These are phyloP conservation scores for Synanthedon myopaeformis DNA, from an alignment of 2,888 invertebrate species.

Conservation along the genomic window DNA sequence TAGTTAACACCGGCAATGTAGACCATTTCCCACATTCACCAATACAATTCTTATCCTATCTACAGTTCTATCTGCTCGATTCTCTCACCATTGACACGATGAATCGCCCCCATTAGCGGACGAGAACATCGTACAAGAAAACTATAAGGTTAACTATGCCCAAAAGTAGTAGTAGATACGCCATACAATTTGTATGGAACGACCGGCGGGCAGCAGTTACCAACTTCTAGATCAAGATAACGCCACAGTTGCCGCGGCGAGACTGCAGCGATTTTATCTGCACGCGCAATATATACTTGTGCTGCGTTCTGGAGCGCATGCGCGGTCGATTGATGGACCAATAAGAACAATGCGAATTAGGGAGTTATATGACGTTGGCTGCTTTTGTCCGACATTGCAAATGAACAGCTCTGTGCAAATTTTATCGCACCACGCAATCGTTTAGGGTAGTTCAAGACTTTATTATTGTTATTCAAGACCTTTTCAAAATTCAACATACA, in stretches of 20 bases:
- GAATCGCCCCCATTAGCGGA: constrained; percentile 57
- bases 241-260: constrained; percentile 38
- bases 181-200: constrained; percentile 68
- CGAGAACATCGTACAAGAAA: constrained; percentile 50
- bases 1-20: neutral
- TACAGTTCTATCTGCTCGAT: constrained; percentile 26
- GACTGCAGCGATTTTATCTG: constrained; percentile 55
- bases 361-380: constrained; percentile 13
- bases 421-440: neutral
- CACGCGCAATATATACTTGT: constrained; percentile 39
- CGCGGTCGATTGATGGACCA: constrained; percentile 58
- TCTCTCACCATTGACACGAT: constrained; percentile 48
- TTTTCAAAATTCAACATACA: too few species aligned
- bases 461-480: neutral
- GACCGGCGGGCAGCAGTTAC: constrained; percentile 51
- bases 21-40: constrained; percentile 23
- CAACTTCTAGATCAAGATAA: constrained; percentile 55
- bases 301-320: constrained; percentile 37
- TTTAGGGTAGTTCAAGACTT: neutral
- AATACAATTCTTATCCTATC: constrained; percentile 26
- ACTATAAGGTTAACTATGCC: constrained; percentile 66
- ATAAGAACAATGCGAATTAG: constrained; percentile 52
- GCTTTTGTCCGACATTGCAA: neutral
- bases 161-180: constrained; percentile 62
- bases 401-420: neutral